Conservation (phyloP, 2,888 invertebrate genomes). For the Brachylomia viminalis region DNA sequence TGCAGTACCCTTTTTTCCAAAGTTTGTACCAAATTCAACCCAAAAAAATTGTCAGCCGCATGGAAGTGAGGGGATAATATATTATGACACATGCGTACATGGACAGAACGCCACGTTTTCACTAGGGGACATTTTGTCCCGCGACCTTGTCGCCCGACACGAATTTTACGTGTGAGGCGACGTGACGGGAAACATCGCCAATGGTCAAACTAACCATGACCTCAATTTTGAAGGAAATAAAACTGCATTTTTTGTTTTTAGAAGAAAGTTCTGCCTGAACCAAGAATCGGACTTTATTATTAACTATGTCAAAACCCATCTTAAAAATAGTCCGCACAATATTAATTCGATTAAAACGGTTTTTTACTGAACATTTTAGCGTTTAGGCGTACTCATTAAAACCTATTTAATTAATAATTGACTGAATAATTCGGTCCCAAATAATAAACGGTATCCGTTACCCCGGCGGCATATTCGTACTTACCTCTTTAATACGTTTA, state of each 20-base stretch:
- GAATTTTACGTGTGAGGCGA: no score
- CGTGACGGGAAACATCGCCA: no score
- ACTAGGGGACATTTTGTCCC: no score
- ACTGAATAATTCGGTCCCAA: background rate
- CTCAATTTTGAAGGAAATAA: background rate
- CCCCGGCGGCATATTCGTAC: background rate
- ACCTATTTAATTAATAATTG: background rate
- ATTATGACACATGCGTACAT: no score
- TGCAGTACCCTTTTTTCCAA: no score
- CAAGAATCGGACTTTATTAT: background rate
- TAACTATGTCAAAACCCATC: background rate
- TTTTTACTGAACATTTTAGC: no score
- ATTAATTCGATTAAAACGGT: background rate
- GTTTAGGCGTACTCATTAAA: background rate
- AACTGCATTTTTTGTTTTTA: background rate
- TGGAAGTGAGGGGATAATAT: background rate
- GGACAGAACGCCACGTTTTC: no score
- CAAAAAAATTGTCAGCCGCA: background rate
- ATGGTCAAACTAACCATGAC: background rate
- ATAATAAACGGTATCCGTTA: background rate
- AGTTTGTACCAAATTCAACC: background rate
- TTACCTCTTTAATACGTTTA: conserved; percentile 1
- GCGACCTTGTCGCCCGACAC: no score
- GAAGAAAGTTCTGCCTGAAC: background rate
- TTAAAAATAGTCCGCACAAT: background rate